Evolutionary conservation across 2,113 vertebrate species (phyloP).

Genomic region (Pygoscelis adeliae): DNA sequence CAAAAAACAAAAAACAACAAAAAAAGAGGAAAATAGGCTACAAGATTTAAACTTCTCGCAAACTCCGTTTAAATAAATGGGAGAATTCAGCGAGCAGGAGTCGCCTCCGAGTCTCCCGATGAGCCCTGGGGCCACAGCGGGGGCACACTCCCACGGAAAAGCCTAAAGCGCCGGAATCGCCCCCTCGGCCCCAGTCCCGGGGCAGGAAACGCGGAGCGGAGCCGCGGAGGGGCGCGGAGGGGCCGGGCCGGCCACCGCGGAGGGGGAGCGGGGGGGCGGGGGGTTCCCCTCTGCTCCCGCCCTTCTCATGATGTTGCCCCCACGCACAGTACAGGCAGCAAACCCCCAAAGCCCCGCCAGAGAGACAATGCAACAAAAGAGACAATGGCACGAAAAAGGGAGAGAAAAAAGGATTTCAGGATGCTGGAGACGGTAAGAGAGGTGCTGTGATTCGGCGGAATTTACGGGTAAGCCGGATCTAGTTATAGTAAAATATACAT

Average conservation of each 20-base stretch:
- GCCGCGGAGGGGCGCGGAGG: background rate
- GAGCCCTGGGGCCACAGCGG: background rate
- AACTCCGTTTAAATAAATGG: background rate
- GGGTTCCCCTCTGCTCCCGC: background rate
- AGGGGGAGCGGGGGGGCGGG: too few species aligned
- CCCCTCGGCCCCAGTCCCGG: background rate
- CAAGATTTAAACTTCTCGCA: background rate
- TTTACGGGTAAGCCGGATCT: background rate
- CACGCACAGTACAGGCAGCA: background rate
- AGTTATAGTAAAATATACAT: background rate
- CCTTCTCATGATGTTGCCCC: background rate
- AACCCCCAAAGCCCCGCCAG: background rate
- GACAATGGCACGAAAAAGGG: background rate
- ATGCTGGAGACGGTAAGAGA: background rate
- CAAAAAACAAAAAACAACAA: background rate
- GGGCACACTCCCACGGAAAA: background rate
- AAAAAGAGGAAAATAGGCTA: background rate
- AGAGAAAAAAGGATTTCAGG: background rate
- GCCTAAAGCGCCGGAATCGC: background rate
- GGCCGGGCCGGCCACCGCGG: background rate
- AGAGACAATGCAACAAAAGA: slow-evolving; percentile 40
- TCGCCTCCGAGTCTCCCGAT: background rate
- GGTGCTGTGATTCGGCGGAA: background rate
- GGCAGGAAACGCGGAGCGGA: background rate
- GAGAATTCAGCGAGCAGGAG: background rate